Evolutionary conservation across 2,888 invertebrate genomes (phyloP), one percentile per base, ranked within the genome.

Genomic region (Agrotis segetum): DNA sequence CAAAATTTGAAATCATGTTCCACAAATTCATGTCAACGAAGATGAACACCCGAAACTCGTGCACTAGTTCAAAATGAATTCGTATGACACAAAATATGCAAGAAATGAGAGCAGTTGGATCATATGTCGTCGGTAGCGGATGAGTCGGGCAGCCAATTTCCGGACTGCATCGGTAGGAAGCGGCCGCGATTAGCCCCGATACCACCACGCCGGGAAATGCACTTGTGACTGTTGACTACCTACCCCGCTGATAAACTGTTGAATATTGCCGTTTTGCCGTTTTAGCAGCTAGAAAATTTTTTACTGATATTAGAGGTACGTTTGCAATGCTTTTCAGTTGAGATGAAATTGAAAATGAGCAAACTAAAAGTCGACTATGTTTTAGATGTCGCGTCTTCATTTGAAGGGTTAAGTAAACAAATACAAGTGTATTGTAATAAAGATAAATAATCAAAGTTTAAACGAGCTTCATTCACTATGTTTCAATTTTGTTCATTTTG

Each of bases 111-210:
- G 79, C 52, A 81, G 76, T 74, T 71, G 76, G 85, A 62, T 64
- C 70, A 67, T 80, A 77, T 84, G 83, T 84, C 87, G 83, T 73
- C 82, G 77, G 60, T 76, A 81, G 83, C 82, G 86, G 90, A 89
- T 88, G 84, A 75, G 77, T 85, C 85, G 82, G 88, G 75, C 85
- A 88, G 88, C 82, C 90, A 92, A 92, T 92, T 91, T 92, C 92
- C 91, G 89, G 88, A 58, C 70, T 71, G 81, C 80, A 84, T 81
- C 87, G 87, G 87, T 79, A 83, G 88, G 89, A 87, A 89, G 88
- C 85, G 85, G 69, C 86, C 85, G 79, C 88, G 86, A 84, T 81
- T 81, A 79, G 81, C 66, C 67, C 77, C 84, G 84, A 83, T 80
- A 78, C 58, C 64, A 50, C 50, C 68, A 47, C 55, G 47, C 64